Base-by-base conservation (phyloP, 2,888 invertebrate genomes). In the Gymnocheta viridis region DNA sequence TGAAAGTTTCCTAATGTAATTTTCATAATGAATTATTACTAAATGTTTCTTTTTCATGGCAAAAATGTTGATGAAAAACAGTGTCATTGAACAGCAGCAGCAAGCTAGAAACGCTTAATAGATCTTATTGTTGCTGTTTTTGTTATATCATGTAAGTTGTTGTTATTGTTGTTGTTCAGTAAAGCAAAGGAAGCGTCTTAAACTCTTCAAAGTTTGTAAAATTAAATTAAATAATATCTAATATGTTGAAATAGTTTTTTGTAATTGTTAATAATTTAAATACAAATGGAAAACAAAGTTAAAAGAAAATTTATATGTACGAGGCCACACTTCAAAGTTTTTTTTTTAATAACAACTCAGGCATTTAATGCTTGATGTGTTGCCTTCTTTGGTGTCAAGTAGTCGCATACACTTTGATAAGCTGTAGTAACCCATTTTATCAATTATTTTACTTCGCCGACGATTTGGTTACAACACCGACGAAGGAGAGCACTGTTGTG, bases 11-110 rank as follows among this genome's bases (percentile, higher is more conserved):
- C 29, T 56, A 0, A 70, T 19, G 22, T 9, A 22, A 54, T 29
- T 29, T 60, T 17, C 5, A 5, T 64, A 22, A 74, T 27, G 51
- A 66, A 58, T n/a, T n/a, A n/a, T n/a, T n/a, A n/a, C 35, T 32
- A 76, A 35, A 77, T 62, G 17, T 58, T 66, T n/a, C 3, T 60
- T 49, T 70, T 82, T 73, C 62, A 82, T 79, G 73, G 74, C 47
- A 82, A 74, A 73, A 32, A 29, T 32, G 19, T 35, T 67, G 49
- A 66, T 47, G 35, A 47, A 67, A 82, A 77, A 77, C 66, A 70
- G 54, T 83, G 83, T 83, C 83, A 83, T 80, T 83, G 83, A 83
- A 83, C 80, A 83, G 62, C 80, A 83, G 24, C 38, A 38, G 27
- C 58, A 24, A 72, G 10, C 1, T n/a, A 67, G 17, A 69, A 83